A percentile compares a stretch with the other conserved stretches of the same genome.
Conservation (phyloP, 2,113 vertebrate genomes). For the Pseudorectes ferrugineus region DNA sequence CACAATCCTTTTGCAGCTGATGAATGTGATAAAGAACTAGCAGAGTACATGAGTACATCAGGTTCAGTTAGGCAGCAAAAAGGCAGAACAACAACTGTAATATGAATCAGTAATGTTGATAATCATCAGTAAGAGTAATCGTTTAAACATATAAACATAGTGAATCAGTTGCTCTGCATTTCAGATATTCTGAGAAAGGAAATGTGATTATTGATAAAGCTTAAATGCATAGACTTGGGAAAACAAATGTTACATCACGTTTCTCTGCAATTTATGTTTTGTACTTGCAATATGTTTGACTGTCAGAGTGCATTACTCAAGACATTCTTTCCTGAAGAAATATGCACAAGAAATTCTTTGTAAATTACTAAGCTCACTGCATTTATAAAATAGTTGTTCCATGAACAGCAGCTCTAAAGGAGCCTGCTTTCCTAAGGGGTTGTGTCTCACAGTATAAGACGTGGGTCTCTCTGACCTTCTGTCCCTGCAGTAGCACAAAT, state of each 20-base stretch:
- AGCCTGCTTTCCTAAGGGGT: not conserved
- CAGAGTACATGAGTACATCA: not conserved
- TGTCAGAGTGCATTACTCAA: not conserved
- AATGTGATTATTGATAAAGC: not conserved
- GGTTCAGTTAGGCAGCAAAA: not conserved
- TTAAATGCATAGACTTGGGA: not conserved
- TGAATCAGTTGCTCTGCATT: not conserved
- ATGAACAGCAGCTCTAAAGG: not conserved
- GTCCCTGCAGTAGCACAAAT: not conserved
- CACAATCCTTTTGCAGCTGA: not conserved
- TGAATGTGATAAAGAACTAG: not conserved
- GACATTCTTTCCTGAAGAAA: not conserved
- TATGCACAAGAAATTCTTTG: not conserved
- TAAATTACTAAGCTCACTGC: not conserved
- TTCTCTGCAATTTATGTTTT: constrained; percentile 7
- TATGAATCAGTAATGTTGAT: constrained; percentile 4
- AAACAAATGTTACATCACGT: not conserved
- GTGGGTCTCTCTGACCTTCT: not conserved
- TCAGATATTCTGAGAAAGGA: not conserved
- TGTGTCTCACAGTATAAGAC: not conserved
- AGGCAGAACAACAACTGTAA: not conserved
- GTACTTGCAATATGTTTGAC: not conserved
- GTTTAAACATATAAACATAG: not conserved
- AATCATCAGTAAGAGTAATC: not conserved
- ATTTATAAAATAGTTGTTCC: not conserved